Conservation (phyloP, 2,888 invertebrate species). For the Trichopria drosophilae region DNA sequence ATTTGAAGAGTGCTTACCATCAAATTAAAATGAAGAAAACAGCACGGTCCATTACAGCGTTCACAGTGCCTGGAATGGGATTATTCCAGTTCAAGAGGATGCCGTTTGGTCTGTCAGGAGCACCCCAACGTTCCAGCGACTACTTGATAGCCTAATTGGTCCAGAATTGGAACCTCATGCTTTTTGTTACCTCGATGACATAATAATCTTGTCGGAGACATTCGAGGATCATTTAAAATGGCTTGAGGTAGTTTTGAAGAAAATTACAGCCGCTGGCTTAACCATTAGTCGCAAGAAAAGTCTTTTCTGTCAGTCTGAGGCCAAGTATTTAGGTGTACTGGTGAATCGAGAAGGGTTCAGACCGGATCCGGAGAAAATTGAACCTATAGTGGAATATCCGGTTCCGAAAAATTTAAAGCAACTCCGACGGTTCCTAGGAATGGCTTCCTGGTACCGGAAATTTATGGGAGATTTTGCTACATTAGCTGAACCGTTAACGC, state of each 20-base stretch:
- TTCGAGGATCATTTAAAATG: constrained; percentile 32
- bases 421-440: constrained; percentile 42
- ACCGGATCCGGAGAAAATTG: constrained; percentile 30
- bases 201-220: constrained; percentile 29
- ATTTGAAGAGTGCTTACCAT: constrained; percentile 33
- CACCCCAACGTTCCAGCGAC: constrained; percentile 36
- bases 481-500: constrained; percentile 31
- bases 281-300: constrained; percentile 32
- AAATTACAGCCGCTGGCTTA: constrained; percentile 13
- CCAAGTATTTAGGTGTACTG: constrained; percentile 42
- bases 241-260: constrained; percentile 14
- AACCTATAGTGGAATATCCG: constrained; percentile 32
- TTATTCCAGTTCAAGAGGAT: constrained; percentile 34
- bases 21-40: constrained; percentile 29
- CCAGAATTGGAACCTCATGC: constrained; percentile 32
- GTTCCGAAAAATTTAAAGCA: constrained; percentile 35
- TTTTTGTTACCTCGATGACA: constrained; percentile 32
- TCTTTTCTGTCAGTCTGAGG: constrained; percentile 30
- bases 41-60: constrained; percentile 33
- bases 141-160: constrained; percentile 35
- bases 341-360: constrained; percentile 38
- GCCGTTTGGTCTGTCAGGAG: constrained; percentile 27
- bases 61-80: constrained; percentile 35
- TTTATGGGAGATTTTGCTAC: constrained; percentile 39
- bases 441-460: constrained; percentile 44